Evolutionary conservation across 2,888 invertebrate genomes (phyloP), one percentile per base, ranked within the genome.

Genomic region (Heliconius charithonia): DNA sequence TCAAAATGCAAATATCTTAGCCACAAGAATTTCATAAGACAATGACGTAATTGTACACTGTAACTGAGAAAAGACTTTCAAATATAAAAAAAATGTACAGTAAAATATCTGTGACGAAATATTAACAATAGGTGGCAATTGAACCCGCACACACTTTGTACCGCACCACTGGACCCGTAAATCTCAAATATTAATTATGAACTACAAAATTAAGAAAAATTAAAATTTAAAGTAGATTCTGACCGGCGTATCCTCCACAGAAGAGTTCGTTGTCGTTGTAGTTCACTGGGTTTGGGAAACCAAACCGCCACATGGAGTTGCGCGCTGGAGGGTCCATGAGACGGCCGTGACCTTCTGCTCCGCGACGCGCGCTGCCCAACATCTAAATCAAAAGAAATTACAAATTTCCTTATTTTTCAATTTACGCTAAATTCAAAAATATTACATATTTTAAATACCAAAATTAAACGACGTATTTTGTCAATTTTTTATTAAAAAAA

Each of bases 241-340:
- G 93, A 97, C 97, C 97, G 90, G 98, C 97, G 89, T 97, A 98
- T 75, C 98, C 98, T 37, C 98, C 98, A 89, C 99, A 99, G 92
- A 97, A 98, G 25, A 98, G 96, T 92, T 98, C 98, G 87, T 98
- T 98, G 91, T 99, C 98, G 86, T 98, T 98, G 89, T 98, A 99
- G 92, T 99, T 98, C 80, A 98, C 98, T 3, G 98, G 98, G 92
- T 98, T 98, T n/a, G 97, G 97, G 92, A 97, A 99, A 0, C 99
- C 99, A 87, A 97, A 97, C 80, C 99, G 95, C 99, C 99, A 99
- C 98, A 98, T 98, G 73, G 97, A 97, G 93, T 98, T 98, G 80
- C 99, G 96, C 0, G 98, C 97, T 4, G 99, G 98, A 0, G 99
- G 99, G 90, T 98, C 98, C 97, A 98, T 97, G 81, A 99, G 94